Evolutionary conservation across 2,113 vertebrate species (phyloP).

Genomic region (Tychaedon coryphoeus): DNA sequence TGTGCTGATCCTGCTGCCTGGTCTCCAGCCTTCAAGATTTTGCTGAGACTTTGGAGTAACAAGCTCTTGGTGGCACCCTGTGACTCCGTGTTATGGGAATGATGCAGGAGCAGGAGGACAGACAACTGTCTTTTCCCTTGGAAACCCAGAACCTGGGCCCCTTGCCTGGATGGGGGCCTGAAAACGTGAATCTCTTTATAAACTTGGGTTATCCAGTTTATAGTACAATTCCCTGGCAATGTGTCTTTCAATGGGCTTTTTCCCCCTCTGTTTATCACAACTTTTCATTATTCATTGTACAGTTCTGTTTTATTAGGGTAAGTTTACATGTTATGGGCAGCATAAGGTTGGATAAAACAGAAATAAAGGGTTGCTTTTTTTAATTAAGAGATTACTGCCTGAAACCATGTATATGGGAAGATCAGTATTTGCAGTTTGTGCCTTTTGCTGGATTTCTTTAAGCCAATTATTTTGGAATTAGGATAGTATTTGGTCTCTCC

Average conservation of each 20-base stretch:
- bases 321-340: constrained; percentile 1
- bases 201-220: constrained; percentile 28
- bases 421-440: background rate
- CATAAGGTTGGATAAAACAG: background rate
- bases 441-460: background rate
- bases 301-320: background rate
- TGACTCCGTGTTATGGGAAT: fast-evolving
- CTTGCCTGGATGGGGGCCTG: constrained; percentile 48
- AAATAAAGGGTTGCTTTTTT: constrained; percentile 10
- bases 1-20: background rate
- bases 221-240: background rate
- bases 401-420: background rate
- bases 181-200: constrained; percentile 49
- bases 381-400: constrained; percentile 29
- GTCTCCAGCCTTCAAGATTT: background rate
- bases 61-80: background rate
- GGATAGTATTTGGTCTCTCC: background rate
- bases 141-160: constrained; percentile 28
- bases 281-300: constrained; percentile 2
- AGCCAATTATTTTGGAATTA: constrained; percentile 13
- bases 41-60: background rate
- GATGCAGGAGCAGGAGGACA: background rate
- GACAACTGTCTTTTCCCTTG: background rate
- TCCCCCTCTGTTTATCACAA: background rate
- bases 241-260: background rate